Evolutionary conservation across 1,140 invertebrate genomes (phyloP), one percentile per base, ranked within the genome.

Genomic region (Drosophila arizonae): DNA sequence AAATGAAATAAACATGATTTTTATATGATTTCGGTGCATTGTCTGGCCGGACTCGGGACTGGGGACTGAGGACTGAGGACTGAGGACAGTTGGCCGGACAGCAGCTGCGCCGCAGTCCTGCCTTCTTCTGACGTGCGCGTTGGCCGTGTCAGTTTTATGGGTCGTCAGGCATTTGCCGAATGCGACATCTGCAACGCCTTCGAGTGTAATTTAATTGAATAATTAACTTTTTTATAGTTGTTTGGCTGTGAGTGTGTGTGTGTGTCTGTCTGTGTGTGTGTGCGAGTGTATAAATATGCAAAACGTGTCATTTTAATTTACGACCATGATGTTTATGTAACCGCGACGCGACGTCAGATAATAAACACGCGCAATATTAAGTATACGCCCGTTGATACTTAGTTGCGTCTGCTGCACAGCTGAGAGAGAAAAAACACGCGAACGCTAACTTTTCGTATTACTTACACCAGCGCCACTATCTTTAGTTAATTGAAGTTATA

Each of bases 231-330:
- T 88, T 88, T 87, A 88, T 87, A 88, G 84, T 77, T 62, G 30
- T 69, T 67, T 30, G 28, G 6, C 69, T 68, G 52, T 79, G 66
- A 51, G 64, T 51, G n/a, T 54, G 43, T 54, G 33, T 45, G 41
- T 11, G 26, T 48, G 46, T 43, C 39, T 33, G 46, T 21, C 33
- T 52, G 61, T 13, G 45, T 30, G 15, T 61, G 45, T 62, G 52
- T 54, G 70, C 24, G 52, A 55, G 13, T 61, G 26, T 61, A 69
- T 73, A 79, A 66, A 82, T 86, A 87, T 87, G 82, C 82, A 87
- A 87, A 87, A 72, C 84, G 82, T 87, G 82, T 87, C 82, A 87
- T 88, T 87, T 87, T 87, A 87, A 87, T 87, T 88, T 87, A 88
- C 84, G 82, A 84, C 69, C 82, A 77, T 88, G 73, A 82, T 81